Base-by-base conservation (phyloP, 2,113 vertebrate genomes). In the Phodopus roborovskii region DNA sequence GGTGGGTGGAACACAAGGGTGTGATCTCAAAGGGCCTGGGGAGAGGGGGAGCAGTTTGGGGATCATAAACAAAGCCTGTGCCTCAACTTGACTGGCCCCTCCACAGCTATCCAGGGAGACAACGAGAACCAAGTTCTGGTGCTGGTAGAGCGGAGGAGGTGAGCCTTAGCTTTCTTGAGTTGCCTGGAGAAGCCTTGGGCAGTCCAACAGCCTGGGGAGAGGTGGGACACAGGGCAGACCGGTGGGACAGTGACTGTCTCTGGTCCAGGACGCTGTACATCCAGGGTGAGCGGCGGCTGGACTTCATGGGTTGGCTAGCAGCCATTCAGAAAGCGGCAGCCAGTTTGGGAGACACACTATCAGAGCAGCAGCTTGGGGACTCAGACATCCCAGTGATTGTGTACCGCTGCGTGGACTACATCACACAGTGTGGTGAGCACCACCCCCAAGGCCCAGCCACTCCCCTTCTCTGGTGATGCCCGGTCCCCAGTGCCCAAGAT, bases 61-160 rank as follows among this genome's bases (percentile, higher is more conserved):
- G n/a, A 78, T 53, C n/a, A 10, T 60, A 16, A 77, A 39, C 13
- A 20, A 91, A 64, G 33, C 48, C 92, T 88, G 22, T 81, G 48
- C 50, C 91, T 97, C 24, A 95, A 77, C 79, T 97, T 85, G 36
- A 39, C 62, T 22, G 62, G 26, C 64, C 42, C 84, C 33, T 97
- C 93, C 92, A 84, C 98, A 99, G 99, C 99, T 11, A 98, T 99
- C 81, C 99, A 99, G 70, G 99, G 99, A 58, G 99, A 99, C 87
- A 99, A 98, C 1, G 99, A 99, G 45, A 99, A 99, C 82, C 98
- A 99, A 86, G 99, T 99, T 91, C 98, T 99, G 97, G 99, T 99
- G 98, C 98, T 99, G 97, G 99, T 99, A 97, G 99, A 99, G 97
- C 99, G 98, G 74, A 98, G 99, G 73, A 99, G 99, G 99, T 99